A percentile compares a stretch with the other conserved stretches of the same genome.
phyloP scores from a whole-genome alignment of 2,113 vertebrate genomes.

The Halichoeres trimaculatus region DNA sequence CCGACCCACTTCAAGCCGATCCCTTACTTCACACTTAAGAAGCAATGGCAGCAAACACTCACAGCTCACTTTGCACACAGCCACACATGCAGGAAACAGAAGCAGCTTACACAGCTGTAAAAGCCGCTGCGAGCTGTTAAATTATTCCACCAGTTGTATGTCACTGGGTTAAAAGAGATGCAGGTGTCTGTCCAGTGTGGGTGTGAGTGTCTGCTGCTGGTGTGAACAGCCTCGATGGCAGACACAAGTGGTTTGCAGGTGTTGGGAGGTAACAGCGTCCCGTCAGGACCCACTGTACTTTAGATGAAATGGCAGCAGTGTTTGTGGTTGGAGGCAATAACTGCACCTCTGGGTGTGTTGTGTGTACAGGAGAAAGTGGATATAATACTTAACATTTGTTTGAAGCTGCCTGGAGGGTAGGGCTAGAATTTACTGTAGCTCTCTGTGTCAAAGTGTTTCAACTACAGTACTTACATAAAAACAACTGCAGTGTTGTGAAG shows the following conservation, averaged over 20 bases:
- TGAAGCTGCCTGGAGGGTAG: slow-evolving; percentile 1
- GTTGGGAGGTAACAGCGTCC: slow-evolving; percentile 43
- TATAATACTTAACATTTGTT: slow-evolving; percentile 8
- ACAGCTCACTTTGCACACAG: slow-evolving; percentile 24
- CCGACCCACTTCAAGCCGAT: slow-evolving; percentile 63
- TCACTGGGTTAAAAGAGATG: slow-evolving; percentile 46
- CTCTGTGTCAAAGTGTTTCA: background rate
- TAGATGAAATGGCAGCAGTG: slow-evolving; percentile 43
- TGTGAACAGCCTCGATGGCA: slow-evolving; percentile 52
- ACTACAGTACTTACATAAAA: background rate
- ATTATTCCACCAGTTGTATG: slow-evolving; percentile 50
- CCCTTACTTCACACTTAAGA: slow-evolving; percentile 42
- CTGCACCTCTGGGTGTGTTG: slow-evolving; percentile 33
- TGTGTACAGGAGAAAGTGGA: slow-evolving; percentile 10
- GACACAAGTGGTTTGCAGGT: slow-evolving; percentile 55
- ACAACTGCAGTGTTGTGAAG: background rate
- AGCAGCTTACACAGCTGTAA: slow-evolving; percentile 44
- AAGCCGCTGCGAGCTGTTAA: slow-evolving; percentile 41
- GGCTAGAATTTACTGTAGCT: background rate
- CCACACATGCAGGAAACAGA: slow-evolving; percentile 25
- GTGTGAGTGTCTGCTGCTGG: slow-evolving; percentile 36
- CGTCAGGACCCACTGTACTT: slow-evolving; percentile 34
- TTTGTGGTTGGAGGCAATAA: slow-evolving; percentile 33
- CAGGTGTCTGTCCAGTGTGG: slow-evolving; percentile 53
- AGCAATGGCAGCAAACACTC: slow-evolving; percentile 41